phyloP scores from a whole-genome alignment of 2,888 invertebrate genomes.

The Mellilla xanthometata region DNA sequence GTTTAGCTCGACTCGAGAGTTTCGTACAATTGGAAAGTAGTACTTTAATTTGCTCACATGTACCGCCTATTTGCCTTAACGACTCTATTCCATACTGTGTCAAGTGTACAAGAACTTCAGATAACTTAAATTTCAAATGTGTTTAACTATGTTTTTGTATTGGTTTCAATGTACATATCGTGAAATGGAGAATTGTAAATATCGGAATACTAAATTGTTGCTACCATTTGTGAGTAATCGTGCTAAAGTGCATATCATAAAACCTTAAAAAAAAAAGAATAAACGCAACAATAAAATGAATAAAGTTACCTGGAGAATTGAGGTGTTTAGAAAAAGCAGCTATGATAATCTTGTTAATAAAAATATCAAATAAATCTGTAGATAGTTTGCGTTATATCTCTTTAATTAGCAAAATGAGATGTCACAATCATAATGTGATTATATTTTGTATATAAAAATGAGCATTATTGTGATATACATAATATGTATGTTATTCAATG shows the following conservation, averaged over 20 bases:
- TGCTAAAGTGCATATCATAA: background rate
- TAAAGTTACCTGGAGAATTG: too few species aligned
- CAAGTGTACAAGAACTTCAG: slow-evolving; percentile 23
- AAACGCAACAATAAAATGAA: too few species aligned
- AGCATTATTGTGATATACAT: slow-evolving; percentile 11
- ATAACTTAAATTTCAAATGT: slow-evolving; percentile 19
- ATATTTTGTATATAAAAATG: slow-evolving; percentile 8
- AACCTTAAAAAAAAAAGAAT: background rate
- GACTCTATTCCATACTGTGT: slow-evolving; percentile 18
- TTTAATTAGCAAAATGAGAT: slow-evolving; percentile 9
- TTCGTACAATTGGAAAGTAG: background rate
- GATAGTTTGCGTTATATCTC: slow-evolving; percentile 12
- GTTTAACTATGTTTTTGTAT: slow-evolving; percentile 9
- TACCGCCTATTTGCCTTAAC: slow-evolving; percentile 28
- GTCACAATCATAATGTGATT: slow-evolving; percentile 19
- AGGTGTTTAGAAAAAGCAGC: too few species aligned
- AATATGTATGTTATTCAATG: slow-evolving; percentile 1
- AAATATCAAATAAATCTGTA: too few species aligned
- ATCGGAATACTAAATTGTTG: slow-evolving; percentile 3
- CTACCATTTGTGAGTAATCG: too few species aligned
- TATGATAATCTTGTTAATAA: too few species aligned
- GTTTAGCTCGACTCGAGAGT: background rate
- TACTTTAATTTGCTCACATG: slow-evolving; percentile 19
- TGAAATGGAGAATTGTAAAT: slow-evolving; percentile 2
- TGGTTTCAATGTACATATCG: slow-evolving; percentile 14